Evolutionary conservation across 53 echinoderm and acorn worm species (phyloP).

Genomic region (Pentamera pediparva): DNA sequence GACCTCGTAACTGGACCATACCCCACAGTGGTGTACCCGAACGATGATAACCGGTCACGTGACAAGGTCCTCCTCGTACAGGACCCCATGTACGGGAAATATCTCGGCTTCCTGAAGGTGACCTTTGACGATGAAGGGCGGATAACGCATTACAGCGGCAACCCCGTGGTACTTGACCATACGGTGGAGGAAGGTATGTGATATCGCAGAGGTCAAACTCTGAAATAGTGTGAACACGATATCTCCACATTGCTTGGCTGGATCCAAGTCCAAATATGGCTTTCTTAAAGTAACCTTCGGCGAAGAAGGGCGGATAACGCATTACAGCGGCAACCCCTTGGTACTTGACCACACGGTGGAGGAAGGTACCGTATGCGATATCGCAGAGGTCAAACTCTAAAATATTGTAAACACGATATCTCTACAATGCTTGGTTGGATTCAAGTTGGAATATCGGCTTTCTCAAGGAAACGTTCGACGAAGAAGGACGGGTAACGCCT

Average conservation of each 20-base stretch:
- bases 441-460: too few relatives aligned
- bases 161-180: slow-evolving; percentile 32
- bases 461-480: slow-evolving; percentile 36
- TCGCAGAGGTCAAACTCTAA: too few relatives aligned
- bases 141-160: slow-evolving; percentile 21
- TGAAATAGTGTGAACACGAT: too few relatives aligned
- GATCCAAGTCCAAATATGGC: too few relatives aligned
- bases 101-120: slow-evolving; percentile 36
- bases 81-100: slow-evolving; percentile 30
- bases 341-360: slow-evolving; percentile 29
- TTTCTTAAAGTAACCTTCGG: slow-evolving; percentile 36
- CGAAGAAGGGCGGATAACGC: slow-evolving; percentile 20
- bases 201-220: too few relatives aligned
- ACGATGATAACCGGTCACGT: slow-evolving; percentile 22
- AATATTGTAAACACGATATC: too few relatives aligned
- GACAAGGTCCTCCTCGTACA: slow-evolving; percentile 30
- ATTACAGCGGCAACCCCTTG: slow-evolving; percentile 34
- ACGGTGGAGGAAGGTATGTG: slow-evolving; percentile 44
- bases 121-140: slow-evolving; percentile 40
- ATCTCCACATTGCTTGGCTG: too few relatives aligned
- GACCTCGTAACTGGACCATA: slow-evolving; percentile 59
- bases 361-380: too few relatives aligned
- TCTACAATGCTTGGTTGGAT: too few relatives aligned
- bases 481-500: slow-evolving; percentile 16
- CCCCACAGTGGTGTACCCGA: slow-evolving; percentile 56